These are phyloP conservation scores for Metacarcinus magister DNA, from an alignment of 2,888 invertebrate genomes.

Conservation along the genomic window DNA sequence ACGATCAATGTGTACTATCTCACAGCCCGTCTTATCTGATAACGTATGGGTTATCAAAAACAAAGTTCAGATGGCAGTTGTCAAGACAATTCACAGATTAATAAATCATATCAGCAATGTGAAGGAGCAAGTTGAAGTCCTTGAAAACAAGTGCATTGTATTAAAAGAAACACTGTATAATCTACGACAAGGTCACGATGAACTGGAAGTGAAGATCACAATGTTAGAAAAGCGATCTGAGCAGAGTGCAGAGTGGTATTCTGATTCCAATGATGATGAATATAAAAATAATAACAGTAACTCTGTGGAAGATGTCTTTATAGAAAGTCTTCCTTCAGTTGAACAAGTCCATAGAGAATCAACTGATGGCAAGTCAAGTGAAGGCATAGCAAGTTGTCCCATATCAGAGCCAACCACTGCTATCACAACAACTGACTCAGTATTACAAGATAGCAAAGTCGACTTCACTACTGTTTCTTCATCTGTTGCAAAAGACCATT, in stretches of 20 bases:
- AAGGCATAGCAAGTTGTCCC: background rate
- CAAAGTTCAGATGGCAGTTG: slow-evolving; percentile 61
- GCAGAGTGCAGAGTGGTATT: background rate
- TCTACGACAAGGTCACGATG: slow-evolving; percentile 62
- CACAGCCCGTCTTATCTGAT: background rate
- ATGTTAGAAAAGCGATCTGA: slow-evolving; percentile 46
- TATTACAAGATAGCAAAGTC: background rate
- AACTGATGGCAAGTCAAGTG: background rate
- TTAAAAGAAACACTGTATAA: slow-evolving; percentile 63
- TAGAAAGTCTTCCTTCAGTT: background rate
- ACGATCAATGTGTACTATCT: background rate
- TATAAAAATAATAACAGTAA: background rate
- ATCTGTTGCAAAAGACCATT: background rate
- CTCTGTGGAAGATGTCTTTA: background rate
- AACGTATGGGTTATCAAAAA: slow-evolving; percentile 34
- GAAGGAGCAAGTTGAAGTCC: slow-evolving; percentile 53
- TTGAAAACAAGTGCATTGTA: slow-evolving; percentile 55
- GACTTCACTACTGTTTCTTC: background rate
- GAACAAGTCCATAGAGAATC: background rate
- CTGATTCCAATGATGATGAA: background rate
- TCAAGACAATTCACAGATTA: slow-evolving; percentile 66
- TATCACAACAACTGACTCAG: background rate
- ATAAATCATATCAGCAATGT: slow-evolving; percentile 64
- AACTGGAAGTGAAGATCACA: slow-evolving; percentile 56
- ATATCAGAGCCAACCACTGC: background rate